phyloP scores from a whole-genome alignment of 1,140 invertebrate genomes.

The Agrypnia vestita region DNA sequence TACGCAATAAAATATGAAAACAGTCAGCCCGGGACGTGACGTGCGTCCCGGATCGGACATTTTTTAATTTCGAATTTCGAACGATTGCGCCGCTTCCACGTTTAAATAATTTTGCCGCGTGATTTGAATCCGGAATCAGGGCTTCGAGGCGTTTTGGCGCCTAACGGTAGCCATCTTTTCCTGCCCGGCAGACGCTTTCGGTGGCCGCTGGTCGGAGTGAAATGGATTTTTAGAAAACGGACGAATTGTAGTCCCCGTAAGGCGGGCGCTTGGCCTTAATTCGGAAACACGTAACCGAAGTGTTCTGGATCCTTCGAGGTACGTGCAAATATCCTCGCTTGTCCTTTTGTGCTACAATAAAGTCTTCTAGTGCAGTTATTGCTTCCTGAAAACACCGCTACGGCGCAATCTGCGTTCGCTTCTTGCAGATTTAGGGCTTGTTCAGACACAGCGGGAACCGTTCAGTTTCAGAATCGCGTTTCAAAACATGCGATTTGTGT shows the following conservation, averaged over 20 bases:
- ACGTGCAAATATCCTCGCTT: too few relatives aligned
- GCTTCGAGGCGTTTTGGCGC: slow-evolving; percentile 50
- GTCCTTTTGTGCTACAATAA: too few relatives aligned
- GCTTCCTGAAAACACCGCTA: too few relatives aligned
- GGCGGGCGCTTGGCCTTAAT: slow-evolving; percentile 16
- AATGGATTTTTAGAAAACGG: slow-evolving; percentile 9
- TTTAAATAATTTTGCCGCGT: slow-evolving; percentile 51
- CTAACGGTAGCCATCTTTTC: slow-evolving; percentile 44
- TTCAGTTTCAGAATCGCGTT: too few relatives aligned
- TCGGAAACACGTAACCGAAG: not conserved
- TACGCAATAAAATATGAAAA: slow-evolving; percentile 43
- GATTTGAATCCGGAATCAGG: slow-evolving; percentile 46
- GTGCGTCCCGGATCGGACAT: slow-evolving; percentile 23
- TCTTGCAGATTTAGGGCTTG: too few relatives aligned
- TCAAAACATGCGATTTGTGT: too few relatives aligned
- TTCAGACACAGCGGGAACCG: too few relatives aligned
- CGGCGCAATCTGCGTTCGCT: too few relatives aligned
- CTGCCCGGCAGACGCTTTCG: slow-evolving; percentile 22
- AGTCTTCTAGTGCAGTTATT: too few relatives aligned
- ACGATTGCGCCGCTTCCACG: slow-evolving; percentile 49
- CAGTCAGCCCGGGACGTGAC: slow-evolving; percentile 41
- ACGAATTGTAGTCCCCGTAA: not conserved
- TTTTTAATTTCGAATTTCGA: slow-evolving; percentile 54
- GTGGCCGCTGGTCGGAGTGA: not conserved
- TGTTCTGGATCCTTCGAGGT: not conserved